Conservation (phyloP, 2,797 vertebrate species). For the Falco biarmicus region DNA sequence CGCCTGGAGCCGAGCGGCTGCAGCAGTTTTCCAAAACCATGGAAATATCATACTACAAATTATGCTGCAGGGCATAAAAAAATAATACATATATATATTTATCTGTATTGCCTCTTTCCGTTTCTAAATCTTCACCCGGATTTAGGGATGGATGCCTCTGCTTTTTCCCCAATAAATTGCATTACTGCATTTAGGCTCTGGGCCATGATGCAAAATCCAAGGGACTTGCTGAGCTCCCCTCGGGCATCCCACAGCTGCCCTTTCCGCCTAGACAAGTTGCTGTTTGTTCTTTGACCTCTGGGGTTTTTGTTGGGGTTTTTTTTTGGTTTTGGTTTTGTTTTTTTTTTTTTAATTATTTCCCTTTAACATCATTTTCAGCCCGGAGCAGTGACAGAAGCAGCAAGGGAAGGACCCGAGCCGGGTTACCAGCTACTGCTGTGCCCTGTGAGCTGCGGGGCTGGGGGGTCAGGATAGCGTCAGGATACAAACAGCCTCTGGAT, state of each 20-base stretch:
- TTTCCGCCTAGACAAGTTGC: not conserved
- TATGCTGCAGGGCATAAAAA: accelerated
- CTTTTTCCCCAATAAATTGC: not conserved
- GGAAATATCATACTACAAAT: accelerated
- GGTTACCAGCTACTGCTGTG: not conserved
- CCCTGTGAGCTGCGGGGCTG: not conserved
- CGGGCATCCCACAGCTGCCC: constrained; percentile 11
- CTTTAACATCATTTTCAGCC: not conserved
- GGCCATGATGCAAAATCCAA: not conserved
- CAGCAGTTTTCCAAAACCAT: not conserved
- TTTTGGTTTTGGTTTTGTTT: too few relatives aligned
- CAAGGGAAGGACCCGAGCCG: accelerated
- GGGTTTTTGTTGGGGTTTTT: not conserved
- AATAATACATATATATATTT: not conserved
- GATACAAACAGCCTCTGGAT: not conserved
- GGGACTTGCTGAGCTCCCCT: not conserved
- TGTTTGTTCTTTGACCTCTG: constrained; percentile 28
- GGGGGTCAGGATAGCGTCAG: not conserved
- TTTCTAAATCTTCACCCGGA: accelerated
- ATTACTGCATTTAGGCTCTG: not conserved
- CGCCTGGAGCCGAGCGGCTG: not conserved
- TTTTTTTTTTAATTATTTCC: not conserved
- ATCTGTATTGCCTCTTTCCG: accelerated
- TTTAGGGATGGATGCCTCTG: not conserved
- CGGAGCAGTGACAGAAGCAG: not conserved